A percentile compares a stretch with the other conserved stretches of the same genome.
These are phyloP conservation scores for Hirundo rustica DNA, from an alignment of 2,797 vertebrate species.

Conservation along the genomic window DNA sequence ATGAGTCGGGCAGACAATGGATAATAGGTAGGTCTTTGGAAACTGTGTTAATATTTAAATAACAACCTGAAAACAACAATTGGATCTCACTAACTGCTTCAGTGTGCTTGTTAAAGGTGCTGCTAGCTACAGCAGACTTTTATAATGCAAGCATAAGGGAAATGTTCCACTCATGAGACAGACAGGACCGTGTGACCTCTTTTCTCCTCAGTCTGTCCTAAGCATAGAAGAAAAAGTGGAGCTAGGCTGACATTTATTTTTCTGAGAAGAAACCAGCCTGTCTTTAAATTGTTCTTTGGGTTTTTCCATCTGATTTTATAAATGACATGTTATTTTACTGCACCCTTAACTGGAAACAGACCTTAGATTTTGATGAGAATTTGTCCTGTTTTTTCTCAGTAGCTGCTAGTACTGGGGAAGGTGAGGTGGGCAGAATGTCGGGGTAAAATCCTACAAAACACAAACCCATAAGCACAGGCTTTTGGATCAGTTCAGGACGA, in stretches of 20 bases:
- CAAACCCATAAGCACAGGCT: background rate
- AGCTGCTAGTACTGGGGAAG: conserved; percentile 8
- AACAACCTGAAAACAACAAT: background rate
- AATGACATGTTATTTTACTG: conserved; percentile 49
- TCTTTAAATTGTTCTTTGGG: conserved; percentile 39
- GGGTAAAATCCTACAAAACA: background rate
- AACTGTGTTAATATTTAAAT: background rate
- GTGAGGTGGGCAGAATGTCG: background rate
- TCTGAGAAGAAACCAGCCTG: conserved; percentile 39
- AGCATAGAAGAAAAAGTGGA: background rate
- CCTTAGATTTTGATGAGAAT: conserved; percentile 41
- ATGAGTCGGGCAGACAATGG: background rate
- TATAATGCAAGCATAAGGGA: background rate
- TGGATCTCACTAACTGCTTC: background rate
- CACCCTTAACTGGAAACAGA: conserved; percentile 65
- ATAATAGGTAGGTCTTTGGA: background rate
- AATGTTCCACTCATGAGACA: background rate
- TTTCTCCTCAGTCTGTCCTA: background rate
- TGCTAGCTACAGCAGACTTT: background rate
- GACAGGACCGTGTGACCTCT: background rate
- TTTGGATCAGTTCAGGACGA: background rate
- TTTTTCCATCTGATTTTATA: conserved; percentile 70
- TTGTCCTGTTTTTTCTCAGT: background rate
- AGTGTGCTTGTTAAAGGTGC: background rate
- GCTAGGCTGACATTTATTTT: conserved; percentile 15